These are phyloP conservation scores for Osmoderma eremita DNA, from an alignment of 2,888 invertebrate genomes.

Conservation along the genomic window DNA sequence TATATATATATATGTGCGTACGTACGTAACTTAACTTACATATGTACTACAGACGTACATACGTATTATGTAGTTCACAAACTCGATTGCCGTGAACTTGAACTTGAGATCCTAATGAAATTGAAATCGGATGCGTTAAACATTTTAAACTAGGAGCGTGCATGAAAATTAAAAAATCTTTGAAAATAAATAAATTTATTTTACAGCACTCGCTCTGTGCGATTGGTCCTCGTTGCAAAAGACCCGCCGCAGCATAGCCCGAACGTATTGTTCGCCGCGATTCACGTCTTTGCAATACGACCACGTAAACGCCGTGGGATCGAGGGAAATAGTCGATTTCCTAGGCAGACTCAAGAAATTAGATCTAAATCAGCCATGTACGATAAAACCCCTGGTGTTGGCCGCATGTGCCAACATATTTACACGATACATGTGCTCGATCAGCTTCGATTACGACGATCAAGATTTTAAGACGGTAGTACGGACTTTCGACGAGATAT, in stretches of 20 bases:
- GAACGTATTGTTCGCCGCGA: conserved; percentile 83
- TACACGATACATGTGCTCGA: conserved; percentile 86
- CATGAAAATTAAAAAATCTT: too few relatives aligned
- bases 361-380: conserved; percentile 63
- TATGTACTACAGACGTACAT: too few relatives aligned
- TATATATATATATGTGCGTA: too few relatives aligned
- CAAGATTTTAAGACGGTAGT: conserved; percentile 69
- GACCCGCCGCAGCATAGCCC: conserved; percentile 79
- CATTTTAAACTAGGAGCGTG: background rate
- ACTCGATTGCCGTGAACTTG: conserved; percentile 63
- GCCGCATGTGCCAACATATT: conserved; percentile 86
- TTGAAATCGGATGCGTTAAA: conserved; percentile 55
- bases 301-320: conserved; percentile 77
- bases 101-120: conserved; percentile 63
- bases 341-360: conserved; percentile 66
- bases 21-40: too few relatives aligned
- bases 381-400: conserved; percentile 78
- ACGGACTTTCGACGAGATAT: conserved; percentile 80
- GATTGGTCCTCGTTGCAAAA: conserved; percentile 89
- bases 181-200: conserved; percentile 51
- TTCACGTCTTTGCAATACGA: conserved; percentile 77
- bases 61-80: conserved; percentile 49
- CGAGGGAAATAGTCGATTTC: conserved; percentile 72
- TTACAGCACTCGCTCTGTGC: conserved; percentile 84
- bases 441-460: conserved; percentile 77